Evolutionary conservation across 1,140 invertebrate genomes (phyloP).

Genomic region (Portunus trituberculatus): DNA sequence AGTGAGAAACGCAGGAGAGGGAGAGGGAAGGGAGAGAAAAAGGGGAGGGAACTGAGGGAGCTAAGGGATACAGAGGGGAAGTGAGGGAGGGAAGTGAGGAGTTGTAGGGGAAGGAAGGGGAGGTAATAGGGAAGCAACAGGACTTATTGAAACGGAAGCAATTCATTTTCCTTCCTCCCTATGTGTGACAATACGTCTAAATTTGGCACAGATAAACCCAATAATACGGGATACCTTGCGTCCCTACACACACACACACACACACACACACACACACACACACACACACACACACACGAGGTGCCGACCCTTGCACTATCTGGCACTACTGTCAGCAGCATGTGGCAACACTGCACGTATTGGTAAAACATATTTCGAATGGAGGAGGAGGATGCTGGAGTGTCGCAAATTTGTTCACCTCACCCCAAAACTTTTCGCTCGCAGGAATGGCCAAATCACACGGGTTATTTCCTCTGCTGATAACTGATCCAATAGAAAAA

Average conservation of each 20-base stretch:
- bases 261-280: background rate
- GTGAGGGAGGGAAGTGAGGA: too few relatives aligned
- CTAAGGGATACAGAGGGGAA: too few relatives aligned
- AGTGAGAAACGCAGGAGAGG: too few relatives aligned
- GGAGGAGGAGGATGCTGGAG: background rate
- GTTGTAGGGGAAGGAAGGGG: background rate
- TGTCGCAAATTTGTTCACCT: background rate
- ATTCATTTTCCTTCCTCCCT: too few relatives aligned
- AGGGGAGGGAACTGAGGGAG: too few relatives aligned
- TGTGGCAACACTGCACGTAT: background rate
- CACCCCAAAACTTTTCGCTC: background rate
- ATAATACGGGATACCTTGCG: too few relatives aligned
- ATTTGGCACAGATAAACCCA: too few relatives aligned
- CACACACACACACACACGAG: background rate
- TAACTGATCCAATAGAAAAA: background rate
- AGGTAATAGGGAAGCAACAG: background rate
- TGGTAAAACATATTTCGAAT: conserved; percentile 1
- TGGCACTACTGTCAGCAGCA: background rate
- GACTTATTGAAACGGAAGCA: too few relatives aligned
- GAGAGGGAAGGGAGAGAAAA: too few relatives aligned
- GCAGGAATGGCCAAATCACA: background rate
- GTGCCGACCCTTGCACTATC: background rate
- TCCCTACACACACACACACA: too few relatives aligned
- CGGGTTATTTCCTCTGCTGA: background rate
- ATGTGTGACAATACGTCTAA: too few relatives aligned